A percentile compares a stretch with the other conserved stretches of the same genome.
phyloP scores from a whole-genome alignment of 2,888 invertebrate species.

The Alviniconcha strummeri region DNA sequence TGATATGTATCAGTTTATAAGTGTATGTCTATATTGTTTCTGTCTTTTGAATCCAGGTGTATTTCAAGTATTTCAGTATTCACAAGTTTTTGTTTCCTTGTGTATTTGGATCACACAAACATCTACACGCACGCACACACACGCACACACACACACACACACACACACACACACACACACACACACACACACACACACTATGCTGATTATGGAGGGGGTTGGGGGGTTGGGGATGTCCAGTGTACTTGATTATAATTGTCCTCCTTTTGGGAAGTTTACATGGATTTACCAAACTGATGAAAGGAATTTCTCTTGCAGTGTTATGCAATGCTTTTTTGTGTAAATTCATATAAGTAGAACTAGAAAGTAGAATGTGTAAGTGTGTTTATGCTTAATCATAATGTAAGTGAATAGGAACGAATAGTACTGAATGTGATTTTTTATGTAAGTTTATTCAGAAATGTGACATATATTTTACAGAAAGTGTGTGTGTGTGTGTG shows the following conservation, averaged over 20 bases:
- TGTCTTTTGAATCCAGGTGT: too few relatives aligned
- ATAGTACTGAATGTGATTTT: not conserved
- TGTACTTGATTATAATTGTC: not conserved
- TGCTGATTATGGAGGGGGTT: not conserved
- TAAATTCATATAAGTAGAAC: not conserved
- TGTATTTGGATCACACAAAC: not conserved
- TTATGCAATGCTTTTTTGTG: not conserved
- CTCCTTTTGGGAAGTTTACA: not conserved
- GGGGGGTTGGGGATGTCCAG: not conserved
- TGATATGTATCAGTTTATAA: too few relatives aligned
- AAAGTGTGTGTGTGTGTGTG: too few relatives aligned
- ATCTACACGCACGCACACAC: too few relatives aligned
- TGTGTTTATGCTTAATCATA: not conserved
- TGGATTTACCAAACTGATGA: too few relatives aligned
- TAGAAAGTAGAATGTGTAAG: not conserved
- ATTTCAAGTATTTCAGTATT: too few relatives aligned
- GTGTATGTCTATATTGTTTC: too few relatives aligned
- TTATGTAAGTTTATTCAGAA: not conserved
- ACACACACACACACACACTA: not conserved
- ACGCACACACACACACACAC: not conserved
- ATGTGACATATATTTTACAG: not conserved
- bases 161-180: not conserved
- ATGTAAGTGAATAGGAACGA: not conserved
- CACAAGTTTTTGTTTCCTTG: too few relatives aligned
- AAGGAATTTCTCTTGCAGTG: not conserved